Evolutionary conservation across 2,113 vertebrate genomes (phyloP), one percentile per base, ranked within the genome.

Genomic region (Arvicanthis niloticus): DNA sequence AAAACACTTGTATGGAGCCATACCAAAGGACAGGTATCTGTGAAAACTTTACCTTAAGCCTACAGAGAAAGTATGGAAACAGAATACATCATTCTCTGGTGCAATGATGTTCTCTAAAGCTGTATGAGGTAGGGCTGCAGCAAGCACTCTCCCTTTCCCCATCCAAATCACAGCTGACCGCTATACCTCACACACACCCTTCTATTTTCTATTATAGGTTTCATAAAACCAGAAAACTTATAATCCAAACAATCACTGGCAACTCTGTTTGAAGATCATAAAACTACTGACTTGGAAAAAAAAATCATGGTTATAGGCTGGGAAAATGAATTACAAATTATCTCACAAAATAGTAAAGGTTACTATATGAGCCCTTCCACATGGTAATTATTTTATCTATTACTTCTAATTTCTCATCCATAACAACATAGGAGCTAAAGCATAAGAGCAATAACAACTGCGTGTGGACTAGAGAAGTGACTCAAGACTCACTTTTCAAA

Each of bases 371-470:
- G 11, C 24, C 48, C 9, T 65, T 77, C 45, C 58, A 26, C 5
- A 26, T 3, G 29, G 7, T 53, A 26, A 82, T 53, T 88, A 56
- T 45, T 89, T 29, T 53, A 15, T 82, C 70, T 70, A 19, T 17
- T 84, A 10, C 11, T 88, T 91, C 76, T 80, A 76, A 94, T 77
- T 40, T 84, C 48, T 93, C 72, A 84, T 70, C 29, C 22, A 76
- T 34, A 34, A 45, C 40, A 68, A 70, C 67, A 88, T 1, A 85
- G 51, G 1, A 81, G 56, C 37, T 85, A 84, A 73, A 80, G 7
- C 11, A 42, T 56, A 12, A 48, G 70, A 89, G 37, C 10, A 16
- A 29, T 75, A 92, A 88, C 4, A 73, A 91, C 56, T 93, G 72
- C 76, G 84, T 53, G 22, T 53, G 56, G 21, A 42, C 0, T 77